A percentile compares a stretch with the other conserved stretches of the same genome.
phyloP scores from a whole-genome alignment of 2,113 vertebrate genomes.

The Ia io region DNA sequence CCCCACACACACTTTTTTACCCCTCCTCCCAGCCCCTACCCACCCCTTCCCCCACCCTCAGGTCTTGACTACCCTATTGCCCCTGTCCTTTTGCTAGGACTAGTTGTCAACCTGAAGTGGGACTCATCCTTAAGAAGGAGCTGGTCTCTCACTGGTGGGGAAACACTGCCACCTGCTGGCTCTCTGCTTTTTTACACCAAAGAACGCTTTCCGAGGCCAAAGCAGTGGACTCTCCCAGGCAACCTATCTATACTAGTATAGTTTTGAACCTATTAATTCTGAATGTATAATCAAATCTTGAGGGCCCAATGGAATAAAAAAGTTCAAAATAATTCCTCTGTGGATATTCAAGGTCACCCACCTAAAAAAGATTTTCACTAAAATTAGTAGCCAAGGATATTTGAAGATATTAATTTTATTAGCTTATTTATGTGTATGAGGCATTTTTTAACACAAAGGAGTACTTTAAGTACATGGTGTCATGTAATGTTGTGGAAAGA shows the following conservation, averaged over 20 bases:
- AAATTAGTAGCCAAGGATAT: neutral
- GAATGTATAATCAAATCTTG: neutral
- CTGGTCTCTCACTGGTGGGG: neutral
- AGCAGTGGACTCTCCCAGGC: neutral
- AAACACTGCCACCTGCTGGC: conserved; percentile 66
- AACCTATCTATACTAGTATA: neutral
- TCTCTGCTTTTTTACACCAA: neutral
- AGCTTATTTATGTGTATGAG: neutral
- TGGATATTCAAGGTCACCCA: neutral
- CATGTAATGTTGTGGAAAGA: neutral
- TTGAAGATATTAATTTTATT: neutral
- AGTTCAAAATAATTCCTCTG: neutral
- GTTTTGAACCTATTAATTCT: neutral
- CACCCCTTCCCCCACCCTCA: no score
- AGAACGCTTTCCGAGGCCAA: neutral
- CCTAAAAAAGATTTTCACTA: neutral
- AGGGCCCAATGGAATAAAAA: neutral
- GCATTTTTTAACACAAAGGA: neutral
- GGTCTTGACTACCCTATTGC: no score
- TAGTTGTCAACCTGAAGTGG: neutral
- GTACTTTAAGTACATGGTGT: neutral
- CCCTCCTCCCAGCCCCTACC: no score
- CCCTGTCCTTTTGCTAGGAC: neutral
- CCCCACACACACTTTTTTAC: no score
- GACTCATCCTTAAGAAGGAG: neutral